Percentiles rank a stretch among this genome's conserved stretches.
phyloP scores from a whole-genome alignment of 2,113 vertebrate genomes.

The Zosterops hypoxanthus region DNA sequence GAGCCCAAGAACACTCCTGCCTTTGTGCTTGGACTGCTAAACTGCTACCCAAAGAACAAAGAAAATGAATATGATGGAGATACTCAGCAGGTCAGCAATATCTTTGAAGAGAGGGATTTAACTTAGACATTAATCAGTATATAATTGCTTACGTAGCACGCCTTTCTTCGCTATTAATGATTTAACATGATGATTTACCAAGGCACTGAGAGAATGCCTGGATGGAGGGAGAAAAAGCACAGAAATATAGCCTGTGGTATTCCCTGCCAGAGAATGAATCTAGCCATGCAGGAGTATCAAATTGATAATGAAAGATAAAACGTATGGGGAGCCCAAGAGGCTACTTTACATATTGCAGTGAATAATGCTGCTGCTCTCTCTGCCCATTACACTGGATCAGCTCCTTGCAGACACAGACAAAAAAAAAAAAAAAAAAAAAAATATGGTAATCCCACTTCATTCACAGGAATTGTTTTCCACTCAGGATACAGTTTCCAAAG shows the following conservation, averaged over 20 bases:
- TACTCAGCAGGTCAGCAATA: conserved; percentile 46
- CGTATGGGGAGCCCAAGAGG: conserved; percentile 32
- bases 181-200: conserved; percentile 58
- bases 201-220: conserved; percentile 26
- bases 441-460: neutral
- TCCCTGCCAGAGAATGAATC: conserved; percentile 55
- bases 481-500: neutral
- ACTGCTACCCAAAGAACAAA: conserved; percentile 33
- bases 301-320: conserved; percentile 66
- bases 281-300: conserved; percentile 44
- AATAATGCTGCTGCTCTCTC: conserved; percentile 31
- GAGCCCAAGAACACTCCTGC: neutral
- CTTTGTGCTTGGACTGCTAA: neutral
- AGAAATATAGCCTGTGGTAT: conserved; percentile 62
- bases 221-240: neutral
- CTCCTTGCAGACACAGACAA: conserved; percentile 5
- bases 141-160: conserved; percentile 63
- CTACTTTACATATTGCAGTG: conserved; percentile 49
- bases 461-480: conserved; percentile 2
- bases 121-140: conserved; percentile 55
- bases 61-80: conserved; percentile 12
- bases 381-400: conserved; percentile 6
- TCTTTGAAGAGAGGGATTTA: conserved; percentile 21
- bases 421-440: neutral
- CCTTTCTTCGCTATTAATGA: conserved; percentile 54